Conservation (phyloP, 2,888 invertebrate genomes). For the Phortica magna region DNA sequence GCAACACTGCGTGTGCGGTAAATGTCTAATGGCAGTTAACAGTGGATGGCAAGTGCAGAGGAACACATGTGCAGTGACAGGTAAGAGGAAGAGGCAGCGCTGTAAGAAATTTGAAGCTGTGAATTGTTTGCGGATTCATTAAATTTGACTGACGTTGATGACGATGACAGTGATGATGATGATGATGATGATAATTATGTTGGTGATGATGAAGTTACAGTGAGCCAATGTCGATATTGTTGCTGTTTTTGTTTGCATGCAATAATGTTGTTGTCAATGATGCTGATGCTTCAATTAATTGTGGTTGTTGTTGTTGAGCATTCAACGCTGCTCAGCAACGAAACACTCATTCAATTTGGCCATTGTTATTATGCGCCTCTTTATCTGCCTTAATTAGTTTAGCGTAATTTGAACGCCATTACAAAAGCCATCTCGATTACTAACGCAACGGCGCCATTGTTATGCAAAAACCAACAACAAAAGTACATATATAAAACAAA, state of each 20-base stretch:
- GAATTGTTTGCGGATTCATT: background rate
- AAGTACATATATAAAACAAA: too few species aligned
- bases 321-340: background rate
- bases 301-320: background rate
- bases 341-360: slow-evolving; percentile 2
- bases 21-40: background rate
- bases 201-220: too few species aligned
- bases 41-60: too few species aligned
- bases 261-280: too few species aligned
- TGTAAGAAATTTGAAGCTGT: background rate
- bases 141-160: background rate
- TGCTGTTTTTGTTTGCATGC: background rate
- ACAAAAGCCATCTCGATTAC: slow-evolving; percentile 14
- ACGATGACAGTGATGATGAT: background rate
- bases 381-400: slow-evolving; percentile 72
- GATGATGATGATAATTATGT: background rate
- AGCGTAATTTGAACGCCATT: slow-evolving; percentile 24
- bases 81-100: too few species aligned
- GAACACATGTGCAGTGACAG: too few species aligned
- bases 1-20: background rate
- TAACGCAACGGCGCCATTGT: slow-evolving; percentile 24
- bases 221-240: background rate
- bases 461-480: too few species aligned
- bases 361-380: slow-evolving; percentile 71
- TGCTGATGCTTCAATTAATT: background rate